Evolutionary conservation across 1,140 invertebrate species (phyloP).

Genomic region (Arion vulgaris): DNA sequence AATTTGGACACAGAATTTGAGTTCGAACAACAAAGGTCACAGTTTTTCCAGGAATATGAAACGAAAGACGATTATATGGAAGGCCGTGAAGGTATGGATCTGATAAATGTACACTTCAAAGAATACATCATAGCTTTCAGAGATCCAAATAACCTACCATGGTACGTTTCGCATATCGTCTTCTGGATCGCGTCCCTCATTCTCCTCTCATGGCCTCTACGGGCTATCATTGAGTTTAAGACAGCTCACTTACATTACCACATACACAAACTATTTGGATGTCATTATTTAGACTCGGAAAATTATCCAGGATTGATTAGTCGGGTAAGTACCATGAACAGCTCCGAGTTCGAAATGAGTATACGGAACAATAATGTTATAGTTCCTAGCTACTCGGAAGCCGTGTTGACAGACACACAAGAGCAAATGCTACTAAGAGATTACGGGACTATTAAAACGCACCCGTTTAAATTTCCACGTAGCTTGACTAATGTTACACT

Average conservation of each 20-base stretch:
- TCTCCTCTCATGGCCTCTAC: constrained; percentile 87
- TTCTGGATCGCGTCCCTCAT: constrained; percentile 85
- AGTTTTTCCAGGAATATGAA: constrained; percentile 88
- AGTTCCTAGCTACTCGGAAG: constrained; percentile 81
- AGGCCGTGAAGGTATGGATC: constrained; percentile 88
- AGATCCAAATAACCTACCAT: constrained; percentile 78
- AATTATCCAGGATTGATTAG: constrained; percentile 74
- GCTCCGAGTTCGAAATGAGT: constrained; percentile 77
- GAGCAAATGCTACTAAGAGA: constrained; percentile 14
- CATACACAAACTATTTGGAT: constrained; percentile 76
- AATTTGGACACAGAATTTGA: constrained; percentile 85
- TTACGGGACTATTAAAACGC: constrained; percentile 25
- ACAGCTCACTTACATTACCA: constrained; percentile 87
- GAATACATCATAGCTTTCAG: constrained; percentile 81
- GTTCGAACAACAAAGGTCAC: constrained; percentile 86
- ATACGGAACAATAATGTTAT: constrained; percentile 80
- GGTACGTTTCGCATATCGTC: constrained; percentile 76
- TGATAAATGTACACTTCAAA: constrained; percentile 75
- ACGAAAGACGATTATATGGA: constrained; percentile 91
- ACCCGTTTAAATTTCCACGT: constrained; percentile 35
- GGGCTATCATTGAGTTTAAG: constrained; percentile 87
- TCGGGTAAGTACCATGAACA: constrained; percentile 77
- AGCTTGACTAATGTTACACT: constrained; percentile 48
- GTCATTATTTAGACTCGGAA: constrained; percentile 72
- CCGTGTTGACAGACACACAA: constrained; percentile 77